A percentile compares a stretch with the other conserved stretches of the same genome.
These are phyloP conservation scores for Siphamia tubifer DNA, from an alignment of 2,113 vertebrate genomes.

Conservation along the genomic window DNA sequence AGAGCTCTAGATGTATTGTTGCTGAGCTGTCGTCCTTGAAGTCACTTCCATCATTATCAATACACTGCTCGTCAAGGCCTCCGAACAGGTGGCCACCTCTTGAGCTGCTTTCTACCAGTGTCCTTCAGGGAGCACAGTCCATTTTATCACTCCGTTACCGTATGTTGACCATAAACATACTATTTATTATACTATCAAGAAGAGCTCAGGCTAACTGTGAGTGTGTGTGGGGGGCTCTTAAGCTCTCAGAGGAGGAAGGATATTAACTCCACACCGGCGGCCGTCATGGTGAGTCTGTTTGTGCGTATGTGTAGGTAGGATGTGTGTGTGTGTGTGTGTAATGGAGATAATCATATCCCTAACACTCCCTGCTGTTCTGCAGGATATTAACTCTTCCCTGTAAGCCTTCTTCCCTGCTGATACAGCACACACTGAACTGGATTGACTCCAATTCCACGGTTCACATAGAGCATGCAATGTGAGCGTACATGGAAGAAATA, in stretches of 20 bases:
- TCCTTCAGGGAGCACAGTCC: background rate
- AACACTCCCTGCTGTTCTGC: constrained; percentile 46
- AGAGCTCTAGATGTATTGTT: too few species aligned
- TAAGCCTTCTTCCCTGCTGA: constrained; percentile 46
- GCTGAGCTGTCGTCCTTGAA: too few species aligned
- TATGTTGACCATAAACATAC: constrained; percentile 40
- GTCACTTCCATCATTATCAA: background rate
- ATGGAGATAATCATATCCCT: constrained; percentile 48
- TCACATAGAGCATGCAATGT: background rate
- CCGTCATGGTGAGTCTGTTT: constrained; percentile 28
- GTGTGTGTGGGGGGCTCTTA: constrained; percentile 6
- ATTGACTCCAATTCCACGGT: constrained; percentile 2
- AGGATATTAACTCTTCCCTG: constrained; percentile 70
- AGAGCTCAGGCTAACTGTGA: constrained; percentile 4
- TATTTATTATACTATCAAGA: constrained; percentile 28
- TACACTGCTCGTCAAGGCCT: background rate
- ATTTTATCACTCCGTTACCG: constrained; percentile 23
- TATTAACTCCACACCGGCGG: constrained; percentile 58
- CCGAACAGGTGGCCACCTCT: constrained; percentile 37
- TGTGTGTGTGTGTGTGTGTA: constrained; percentile 10
- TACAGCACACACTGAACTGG: constrained; percentile 27
- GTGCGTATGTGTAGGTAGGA: constrained; percentile 12
- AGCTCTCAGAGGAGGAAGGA: constrained; percentile 55
- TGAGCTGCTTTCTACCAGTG: background rate
- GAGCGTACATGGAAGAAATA: background rate